Conservation (phyloP, 1,140 invertebrate species). For the Nasonia longicornis region DNA sequence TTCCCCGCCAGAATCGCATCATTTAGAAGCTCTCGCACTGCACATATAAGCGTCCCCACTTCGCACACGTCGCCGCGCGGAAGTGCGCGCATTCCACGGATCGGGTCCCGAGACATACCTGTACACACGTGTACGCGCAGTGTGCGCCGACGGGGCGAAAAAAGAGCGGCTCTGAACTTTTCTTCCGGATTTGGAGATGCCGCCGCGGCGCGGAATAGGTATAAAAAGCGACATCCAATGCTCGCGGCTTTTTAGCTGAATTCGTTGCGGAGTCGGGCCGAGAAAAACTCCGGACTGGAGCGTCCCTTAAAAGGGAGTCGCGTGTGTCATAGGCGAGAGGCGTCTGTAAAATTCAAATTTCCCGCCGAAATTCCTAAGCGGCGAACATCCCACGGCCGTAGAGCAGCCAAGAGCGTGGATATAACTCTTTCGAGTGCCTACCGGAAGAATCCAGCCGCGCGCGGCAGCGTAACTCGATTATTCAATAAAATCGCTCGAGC, state of each 20-base stretch:
- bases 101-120: neutral
- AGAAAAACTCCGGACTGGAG: too few relatives aligned
- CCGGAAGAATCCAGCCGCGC: neutral
- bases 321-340: too few relatives aligned
- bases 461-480: neutral
- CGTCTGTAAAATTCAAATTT: too few relatives aligned
- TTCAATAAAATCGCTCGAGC: neutral
- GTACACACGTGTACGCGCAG: neutral
- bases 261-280: too few relatives aligned
- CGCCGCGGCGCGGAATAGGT: neutral
- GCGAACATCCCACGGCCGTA: too few relatives aligned
- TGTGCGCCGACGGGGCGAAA: neutral
- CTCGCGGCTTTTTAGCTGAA: neutral
- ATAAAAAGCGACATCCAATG: neutral
- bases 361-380: too few relatives aligned
- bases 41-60: neutral
- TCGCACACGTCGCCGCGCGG: neutral
- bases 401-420: too few relatives aligned
- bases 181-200: neutral
- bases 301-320: too few relatives aligned
- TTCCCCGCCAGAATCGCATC: neutral
- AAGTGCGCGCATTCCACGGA: constrained; percentile 11
- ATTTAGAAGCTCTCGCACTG: neutral
- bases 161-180: neutral
- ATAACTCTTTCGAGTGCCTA: neutral